Evolutionary conservation across 2,888 invertebrate species (phyloP).

Genomic region (Dorcus hopei): DNA sequence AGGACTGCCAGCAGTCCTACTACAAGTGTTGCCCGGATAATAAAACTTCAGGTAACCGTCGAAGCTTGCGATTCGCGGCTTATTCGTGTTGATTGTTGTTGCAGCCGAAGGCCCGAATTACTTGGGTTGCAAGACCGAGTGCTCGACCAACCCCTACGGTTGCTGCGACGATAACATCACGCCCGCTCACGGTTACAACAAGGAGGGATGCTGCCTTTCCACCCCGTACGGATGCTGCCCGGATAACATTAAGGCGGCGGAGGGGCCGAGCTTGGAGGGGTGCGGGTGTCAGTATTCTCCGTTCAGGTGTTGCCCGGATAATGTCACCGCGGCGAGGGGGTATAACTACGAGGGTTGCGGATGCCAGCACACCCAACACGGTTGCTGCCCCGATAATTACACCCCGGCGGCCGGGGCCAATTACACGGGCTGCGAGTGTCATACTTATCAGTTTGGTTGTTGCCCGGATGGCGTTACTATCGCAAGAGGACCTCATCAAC

Average conservation of each 20-base stretch:
- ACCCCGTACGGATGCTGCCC: conserved; percentile 83
- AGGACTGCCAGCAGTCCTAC: conserved; percentile 57
- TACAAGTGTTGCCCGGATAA: conserved; percentile 76
- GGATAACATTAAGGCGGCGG: conserved; percentile 78
- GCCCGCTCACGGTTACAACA: conserved; percentile 78
- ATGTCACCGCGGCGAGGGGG: conserved; percentile 74
- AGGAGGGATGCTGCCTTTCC: conserved; percentile 79
- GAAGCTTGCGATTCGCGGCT: neutral
- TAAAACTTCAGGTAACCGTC: conserved; percentile 55
- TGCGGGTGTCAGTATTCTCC: conserved; percentile 76
- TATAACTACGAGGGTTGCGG: conserved; percentile 77
- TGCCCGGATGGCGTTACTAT: conserved; percentile 78
- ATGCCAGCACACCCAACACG: conserved; percentile 68
- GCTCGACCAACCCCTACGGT: conserved; percentile 69
- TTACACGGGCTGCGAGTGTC: conserved; percentile 78
- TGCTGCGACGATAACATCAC: conserved; percentile 85
- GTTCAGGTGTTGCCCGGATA: conserved; percentile 86
- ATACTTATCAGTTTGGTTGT: conserved; percentile 86
- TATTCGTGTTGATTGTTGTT: conserved; percentile 4
- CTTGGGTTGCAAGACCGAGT: conserved; percentile 72
- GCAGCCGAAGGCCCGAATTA: conserved; percentile 65
- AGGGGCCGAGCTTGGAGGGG: conserved; percentile 73
- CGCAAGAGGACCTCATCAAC: conserved; percentile 69
- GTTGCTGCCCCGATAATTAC: conserved; percentile 82
- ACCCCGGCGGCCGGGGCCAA: conserved; percentile 75